Percentiles rank a stretch among this genome's conserved stretches.
These are phyloP conservation scores for Sebastes vulpes DNA, from an alignment of 2,797 vertebrate genomes.

Conservation along the genomic window DNA sequence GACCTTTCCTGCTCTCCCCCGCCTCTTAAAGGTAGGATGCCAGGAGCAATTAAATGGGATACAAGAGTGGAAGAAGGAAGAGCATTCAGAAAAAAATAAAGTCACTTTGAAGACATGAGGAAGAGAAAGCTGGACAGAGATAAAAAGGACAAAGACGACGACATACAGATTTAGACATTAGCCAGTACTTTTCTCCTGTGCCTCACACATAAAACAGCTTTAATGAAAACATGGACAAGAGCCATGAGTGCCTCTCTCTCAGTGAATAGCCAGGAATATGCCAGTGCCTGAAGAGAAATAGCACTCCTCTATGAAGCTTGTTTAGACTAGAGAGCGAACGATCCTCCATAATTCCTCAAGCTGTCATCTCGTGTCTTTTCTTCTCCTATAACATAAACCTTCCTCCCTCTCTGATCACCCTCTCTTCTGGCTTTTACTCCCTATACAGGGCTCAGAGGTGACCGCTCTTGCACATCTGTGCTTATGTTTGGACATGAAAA, in stretches of 20 bases:
- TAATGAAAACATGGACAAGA: slow-evolving; percentile 41
- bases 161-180: slow-evolving; percentile 15
- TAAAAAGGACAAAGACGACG: not conserved
- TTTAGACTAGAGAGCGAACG: slow-evolving; percentile 66
- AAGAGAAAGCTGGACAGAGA: slow-evolving; percentile 5
- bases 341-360: slow-evolving; percentile 36
- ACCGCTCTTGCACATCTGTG: slow-evolving; percentile 38
- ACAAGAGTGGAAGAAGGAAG: not conserved
- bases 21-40: slow-evolving; percentile 27
- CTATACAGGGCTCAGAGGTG: not conserved
- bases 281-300: slow-evolving; percentile 54
- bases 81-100: not conserved
- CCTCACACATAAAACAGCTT: slow-evolving; percentile 31
- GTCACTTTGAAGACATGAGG: slow-evolving; percentile 7
- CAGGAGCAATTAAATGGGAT: slow-evolving; percentile 43
- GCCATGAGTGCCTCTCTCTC: slow-evolving; percentile 10
- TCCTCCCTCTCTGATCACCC: not conserved
- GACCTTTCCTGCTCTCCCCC: slow-evolving; percentile 49
- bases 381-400: slow-evolving; percentile 25
- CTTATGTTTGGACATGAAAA: slow-evolving; percentile 38
- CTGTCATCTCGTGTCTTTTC: slow-evolving; percentile 38
- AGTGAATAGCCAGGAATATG: slow-evolving; percentile 57
- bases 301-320: slow-evolving; percentile 55
- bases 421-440: not conserved
- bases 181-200: slow-evolving; percentile 8